Evolutionary conservation across 2,797 vertebrate genomes (phyloP), one percentile per base, ranked within the genome.

Genomic region (Salmo trutta): DNA sequence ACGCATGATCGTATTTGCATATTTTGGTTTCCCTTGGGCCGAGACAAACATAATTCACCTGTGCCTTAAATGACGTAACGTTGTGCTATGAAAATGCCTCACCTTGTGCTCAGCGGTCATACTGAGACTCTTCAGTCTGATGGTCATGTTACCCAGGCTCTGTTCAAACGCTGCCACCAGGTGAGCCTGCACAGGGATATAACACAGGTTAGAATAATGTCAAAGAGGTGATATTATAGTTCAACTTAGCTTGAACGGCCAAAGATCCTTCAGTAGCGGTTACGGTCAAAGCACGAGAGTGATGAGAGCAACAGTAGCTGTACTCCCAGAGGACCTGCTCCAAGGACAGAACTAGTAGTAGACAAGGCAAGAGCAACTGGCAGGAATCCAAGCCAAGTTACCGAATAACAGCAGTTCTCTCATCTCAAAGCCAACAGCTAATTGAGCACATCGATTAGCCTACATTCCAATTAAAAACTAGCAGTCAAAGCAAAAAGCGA

Each of bases 131-230:
- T 99, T 98, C 81, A 99, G 93, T 41, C 98, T 92, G 83, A 98
- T 97, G 0, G 98, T 99, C 98, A 99, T 99, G 91, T 98, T 99
- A 59, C 96, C 98, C 80, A 99, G 89, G 88, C 98, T 99, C 91
- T 99, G 98, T 79, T 99, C 98, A 83, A 99, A 99, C 0, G 98
- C 98, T 71, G 98, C 98, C 84, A 99, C 98, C n/a, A 99, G 95
- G 86, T 99, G 98, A 91, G 98, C 98, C 98, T 99, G 91, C 51
- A 41, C 8, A 77, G 5, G 74, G 7, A 77, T 19, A 1, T n/a
- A 33, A 36, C 52, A 59, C 74, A 76, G 56, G n/a, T 36, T 16
- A 51, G 33, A 72, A 72, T 16, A 33, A 33, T 8, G 52, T 14
- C 27, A 24, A 12, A 21, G 19, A 47, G 41, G 41, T 47, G 12